phyloP scores from a whole-genome alignment of 2,113 vertebrate genomes.

The Clarias macrocephalus region DNA sequence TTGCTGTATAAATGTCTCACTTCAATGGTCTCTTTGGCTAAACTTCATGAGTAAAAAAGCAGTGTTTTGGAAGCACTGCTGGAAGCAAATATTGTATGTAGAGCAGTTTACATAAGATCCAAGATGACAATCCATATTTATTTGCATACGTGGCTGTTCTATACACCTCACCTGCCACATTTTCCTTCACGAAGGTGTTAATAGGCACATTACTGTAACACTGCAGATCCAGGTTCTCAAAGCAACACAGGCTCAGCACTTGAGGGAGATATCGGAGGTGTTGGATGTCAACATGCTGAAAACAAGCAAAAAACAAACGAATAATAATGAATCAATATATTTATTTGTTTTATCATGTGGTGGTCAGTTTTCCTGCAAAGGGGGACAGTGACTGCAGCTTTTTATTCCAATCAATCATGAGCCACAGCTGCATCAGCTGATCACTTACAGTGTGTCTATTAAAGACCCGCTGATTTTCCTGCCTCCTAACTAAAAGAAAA shows the following conservation, averaged over 20 bases:
- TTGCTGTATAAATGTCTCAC: too few species aligned
- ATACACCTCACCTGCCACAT: constrained; percentile 33
- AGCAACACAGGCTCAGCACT: constrained; percentile 40
- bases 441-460: background rate
- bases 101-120: too few species aligned
- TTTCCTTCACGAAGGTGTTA: constrained; percentile 15
- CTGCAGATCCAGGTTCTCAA: constrained; percentile 37
- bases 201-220: constrained; percentile 30
- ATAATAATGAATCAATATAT: background rate
- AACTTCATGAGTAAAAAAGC: too few species aligned
- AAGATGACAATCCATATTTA: background rate
- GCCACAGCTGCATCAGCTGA: background rate
- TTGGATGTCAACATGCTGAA: constrained; percentile 36
- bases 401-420: background rate
- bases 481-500: background rate
- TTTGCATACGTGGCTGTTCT: background rate
- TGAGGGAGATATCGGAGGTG: constrained; percentile 46
- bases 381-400: background rate
- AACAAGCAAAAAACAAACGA: background rate
- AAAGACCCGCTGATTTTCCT: background rate
- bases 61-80: too few species aligned
- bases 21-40: too few species aligned
- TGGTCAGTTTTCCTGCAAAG: background rate
- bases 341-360: background rate
- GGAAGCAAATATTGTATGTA: too few species aligned